These are phyloP conservation scores for Hymenochirus boettgeri DNA, from an alignment of 2,113 vertebrate species.

Conservation along the genomic window DNA sequence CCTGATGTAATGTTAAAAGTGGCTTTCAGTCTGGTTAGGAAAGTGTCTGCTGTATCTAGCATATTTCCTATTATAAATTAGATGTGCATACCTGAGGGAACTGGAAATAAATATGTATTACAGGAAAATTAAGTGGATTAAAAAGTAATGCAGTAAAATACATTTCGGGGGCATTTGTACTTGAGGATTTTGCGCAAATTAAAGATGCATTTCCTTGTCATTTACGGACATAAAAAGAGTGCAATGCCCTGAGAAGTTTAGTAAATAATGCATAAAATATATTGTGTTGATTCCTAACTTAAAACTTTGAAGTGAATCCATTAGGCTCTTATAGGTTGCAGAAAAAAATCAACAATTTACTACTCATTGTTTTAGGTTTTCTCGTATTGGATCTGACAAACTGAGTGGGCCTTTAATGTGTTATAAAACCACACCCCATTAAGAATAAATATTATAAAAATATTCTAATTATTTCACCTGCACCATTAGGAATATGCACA, in stretches of 20 bases:
- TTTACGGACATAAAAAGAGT: not conserved
- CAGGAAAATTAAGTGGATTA: not conserved
- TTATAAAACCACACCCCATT: too few species aligned
- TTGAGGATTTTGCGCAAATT: not conserved
- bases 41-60: not conserved
- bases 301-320: not conserved
- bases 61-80: not conserved
- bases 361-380: not conserved
- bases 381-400: not conserved
- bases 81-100: not conserved
- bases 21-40: not conserved
- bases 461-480: too few species aligned
- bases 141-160: not conserved
- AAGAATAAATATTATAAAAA: too few species aligned
- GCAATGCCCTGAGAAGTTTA: not conserved
- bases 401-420: not conserved
- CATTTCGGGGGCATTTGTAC: not conserved
- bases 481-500: too few species aligned
- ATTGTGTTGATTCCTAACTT: not conserved
- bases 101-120: not conserved
- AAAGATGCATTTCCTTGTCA: not conserved
- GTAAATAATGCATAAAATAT: constrained; percentile 5
- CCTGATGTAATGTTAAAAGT: not conserved
- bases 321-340: not conserved
- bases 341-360: not conserved